These are phyloP conservation scores for Lasioglossum baleicum DNA, from an alignment of 1,140 invertebrate species.

Conservation along the genomic window DNA sequence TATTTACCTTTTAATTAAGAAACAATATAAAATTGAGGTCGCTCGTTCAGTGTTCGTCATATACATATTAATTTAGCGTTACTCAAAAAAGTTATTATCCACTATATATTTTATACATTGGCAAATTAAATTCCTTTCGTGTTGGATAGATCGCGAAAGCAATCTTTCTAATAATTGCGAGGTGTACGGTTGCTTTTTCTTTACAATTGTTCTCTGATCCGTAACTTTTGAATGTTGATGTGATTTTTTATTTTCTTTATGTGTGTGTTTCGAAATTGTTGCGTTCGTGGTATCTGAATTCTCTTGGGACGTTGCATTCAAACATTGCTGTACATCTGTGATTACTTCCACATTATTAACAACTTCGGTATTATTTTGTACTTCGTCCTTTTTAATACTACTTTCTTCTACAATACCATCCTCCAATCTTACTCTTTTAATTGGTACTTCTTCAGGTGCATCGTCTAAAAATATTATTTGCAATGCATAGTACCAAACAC, in stretches of 20 bases:
- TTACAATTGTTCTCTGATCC: slow-evolving; percentile 2
- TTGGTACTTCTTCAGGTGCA: slow-evolving; percentile 70
- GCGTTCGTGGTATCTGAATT: neutral
- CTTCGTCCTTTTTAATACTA: neutral
- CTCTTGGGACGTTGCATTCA: neutral
- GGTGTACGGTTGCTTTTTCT: slow-evolving; percentile 38
- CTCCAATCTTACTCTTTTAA: slow-evolving; percentile 64
- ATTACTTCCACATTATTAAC: neutral
- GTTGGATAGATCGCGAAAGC: slow-evolving; percentile 74
- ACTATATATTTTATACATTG: slow-evolving; percentile 88
- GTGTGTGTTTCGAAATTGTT: slow-evolving; percentile 12
- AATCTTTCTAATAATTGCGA: slow-evolving; percentile 71
- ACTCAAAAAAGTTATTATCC: slow-evolving; percentile 85
- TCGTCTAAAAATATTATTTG: slow-evolving; percentile 64
- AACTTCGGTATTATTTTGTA: neutral
- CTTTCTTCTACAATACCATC: slow-evolving; percentile 4
- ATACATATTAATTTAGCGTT: slow-evolving; percentile 19
- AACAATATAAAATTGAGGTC: neutral
- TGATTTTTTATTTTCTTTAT: slow-evolving; percentile 16
- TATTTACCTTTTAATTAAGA: neutral
- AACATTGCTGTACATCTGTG: neutral
- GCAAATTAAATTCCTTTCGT: slow-evolving; percentile 87
- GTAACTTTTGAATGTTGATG: slow-evolving; percentile 1
- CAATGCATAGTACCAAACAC: neutral
- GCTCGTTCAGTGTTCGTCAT: neutral